Conservation (phyloP, 2,113 vertebrate genomes). For the Bostrychus sinensis region DNA sequence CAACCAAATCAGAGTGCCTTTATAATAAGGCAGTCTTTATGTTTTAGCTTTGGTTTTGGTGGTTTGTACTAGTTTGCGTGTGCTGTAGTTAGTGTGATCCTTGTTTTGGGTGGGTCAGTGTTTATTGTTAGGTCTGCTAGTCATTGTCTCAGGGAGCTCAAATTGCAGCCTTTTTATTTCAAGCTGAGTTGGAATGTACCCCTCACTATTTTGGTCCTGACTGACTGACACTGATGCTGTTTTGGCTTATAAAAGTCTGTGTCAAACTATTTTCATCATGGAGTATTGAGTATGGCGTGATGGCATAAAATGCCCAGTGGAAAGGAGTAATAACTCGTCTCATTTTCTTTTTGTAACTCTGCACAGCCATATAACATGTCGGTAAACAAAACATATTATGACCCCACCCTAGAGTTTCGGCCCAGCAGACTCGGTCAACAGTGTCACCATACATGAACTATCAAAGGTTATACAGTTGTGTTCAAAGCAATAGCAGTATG, state of each 20-base stretch:
- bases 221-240: constrained; percentile 59
- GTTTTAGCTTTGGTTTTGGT: constrained; percentile 16
- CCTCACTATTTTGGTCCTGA: constrained; percentile 72
- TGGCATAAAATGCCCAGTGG: no score
- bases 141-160: constrained; percentile 72
- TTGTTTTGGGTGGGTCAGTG: constrained; percentile 62
- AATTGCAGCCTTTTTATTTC: constrained; percentile 81
- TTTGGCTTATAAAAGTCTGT: constrained; percentile 25
- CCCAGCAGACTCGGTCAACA: no score
- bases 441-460: no score
- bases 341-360: no score
- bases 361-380: no score
- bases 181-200: constrained; percentile 76
- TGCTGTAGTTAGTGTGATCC: constrained; percentile 42
- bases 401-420: no score
- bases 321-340: no score
- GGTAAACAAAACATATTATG: no score
- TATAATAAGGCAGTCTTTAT: not conserved
- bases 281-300: not conserved
- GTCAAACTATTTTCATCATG: constrained; percentile 3
- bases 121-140: constrained; percentile 71
- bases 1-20: not conserved
- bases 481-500: no score
- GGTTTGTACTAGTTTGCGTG: constrained; percentile 11
- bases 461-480: no score